Evolutionary conservation across 2,113 vertebrate species (phyloP).

Genomic region (Dendropsophus ebraccatus): DNA sequence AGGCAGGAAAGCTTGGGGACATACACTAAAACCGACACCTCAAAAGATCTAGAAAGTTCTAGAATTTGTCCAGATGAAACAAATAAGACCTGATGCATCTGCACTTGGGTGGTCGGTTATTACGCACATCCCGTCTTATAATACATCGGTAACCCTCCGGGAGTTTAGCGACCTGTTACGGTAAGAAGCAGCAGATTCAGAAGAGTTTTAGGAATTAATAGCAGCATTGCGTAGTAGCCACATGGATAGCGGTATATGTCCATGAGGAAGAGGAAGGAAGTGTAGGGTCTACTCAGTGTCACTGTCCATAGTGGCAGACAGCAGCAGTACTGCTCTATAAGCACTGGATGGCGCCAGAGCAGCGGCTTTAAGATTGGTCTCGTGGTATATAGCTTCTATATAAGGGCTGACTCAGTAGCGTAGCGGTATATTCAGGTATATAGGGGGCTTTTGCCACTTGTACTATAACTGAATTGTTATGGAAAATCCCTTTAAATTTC

Average conservation of each 20-base stretch:
- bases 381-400: not conserved
- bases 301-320: too few species aligned
- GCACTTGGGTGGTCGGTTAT: not conserved
- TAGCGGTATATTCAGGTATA: not conserved
- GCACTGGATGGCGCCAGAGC: not conserved
- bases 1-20: too few species aligned
- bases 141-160: not conserved
- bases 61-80: too few species aligned
- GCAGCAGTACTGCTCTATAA: not conserved
- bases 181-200: not conserved
- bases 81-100: not conserved
- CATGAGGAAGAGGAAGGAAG: too few species aligned
- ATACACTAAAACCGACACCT: too few species aligned
- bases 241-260: too few species aligned
- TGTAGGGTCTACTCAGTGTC: too few species aligned
- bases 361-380: not conserved
- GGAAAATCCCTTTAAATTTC: not conserved
- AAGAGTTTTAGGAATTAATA: not conserved
- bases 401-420: not conserved
- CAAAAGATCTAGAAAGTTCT: too few species aligned
- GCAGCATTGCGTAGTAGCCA: not conserved
- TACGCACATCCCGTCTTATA: too few species aligned
- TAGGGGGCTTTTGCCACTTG: not conserved
- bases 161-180: not conserved
- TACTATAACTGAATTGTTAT: not conserved